Percentiles rank a stretch among this genome's conserved stretches.
These are phyloP conservation scores for Drosophila erecta DNA, from an alignment of 1,140 invertebrate genomes.

Conservation along the genomic window DNA sequence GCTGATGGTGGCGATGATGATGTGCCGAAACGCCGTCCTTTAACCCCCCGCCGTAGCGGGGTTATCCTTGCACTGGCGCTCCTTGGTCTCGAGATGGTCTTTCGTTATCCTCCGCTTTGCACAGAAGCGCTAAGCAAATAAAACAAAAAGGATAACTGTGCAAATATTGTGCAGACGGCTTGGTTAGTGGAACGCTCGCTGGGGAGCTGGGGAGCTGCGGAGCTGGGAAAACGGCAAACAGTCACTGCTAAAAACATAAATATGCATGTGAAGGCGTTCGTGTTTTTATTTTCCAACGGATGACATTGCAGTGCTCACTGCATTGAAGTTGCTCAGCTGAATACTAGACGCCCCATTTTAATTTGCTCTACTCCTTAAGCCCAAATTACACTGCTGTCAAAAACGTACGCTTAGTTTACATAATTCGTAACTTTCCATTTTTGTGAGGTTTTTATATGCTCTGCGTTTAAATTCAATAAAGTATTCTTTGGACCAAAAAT, in stretches of 20 bases:
- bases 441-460: too few relatives aligned
- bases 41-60: conserved; percentile 8
- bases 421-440: too few relatives aligned
- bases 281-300: conserved; percentile 46
- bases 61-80: conserved; percentile 47
- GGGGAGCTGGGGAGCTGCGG: background rate
- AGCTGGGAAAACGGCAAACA: conserved; percentile 38
- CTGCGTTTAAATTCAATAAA: too few relatives aligned
- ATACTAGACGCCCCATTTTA: conserved; percentile 47
- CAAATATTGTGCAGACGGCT: conserved; percentile 70
- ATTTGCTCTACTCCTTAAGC: conserved; percentile 40
- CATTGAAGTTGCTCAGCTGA: conserved; percentile 51
- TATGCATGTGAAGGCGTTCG: conserved; percentile 23
- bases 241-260: conserved; percentile 53
- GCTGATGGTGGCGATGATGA: conserved; percentile 23
- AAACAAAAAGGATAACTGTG: conserved; percentile 82
- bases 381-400: conserved; percentile 4
- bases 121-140: conserved; percentile 83
- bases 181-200: too few relatives aligned
- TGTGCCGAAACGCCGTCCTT: conserved; percentile 47
- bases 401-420: accelerated
- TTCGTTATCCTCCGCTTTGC: conserved; percentile 62
- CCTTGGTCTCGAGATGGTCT: conserved; percentile 69
- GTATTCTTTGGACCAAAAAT: too few relatives aligned
- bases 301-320: conserved; percentile 71